Base-by-base conservation (phyloP, 1,140 invertebrate species). In the Acromyrmex echinatior region DNA sequence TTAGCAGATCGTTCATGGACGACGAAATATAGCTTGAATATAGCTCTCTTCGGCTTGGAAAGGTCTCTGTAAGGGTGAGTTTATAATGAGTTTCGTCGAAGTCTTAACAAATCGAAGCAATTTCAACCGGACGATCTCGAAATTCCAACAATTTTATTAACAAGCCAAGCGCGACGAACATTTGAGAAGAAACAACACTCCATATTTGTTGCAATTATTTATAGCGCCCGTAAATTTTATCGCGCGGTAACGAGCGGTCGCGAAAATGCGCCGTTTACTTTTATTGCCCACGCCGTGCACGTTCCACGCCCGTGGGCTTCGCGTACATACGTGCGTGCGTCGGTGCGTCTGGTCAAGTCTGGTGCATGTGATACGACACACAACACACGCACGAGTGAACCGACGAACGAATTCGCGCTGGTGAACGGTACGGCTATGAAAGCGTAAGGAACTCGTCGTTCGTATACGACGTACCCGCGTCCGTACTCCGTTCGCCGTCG, bases 181-280 rank as follows among this genome's bases (percentile, higher is more conserved):
- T 60, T 51, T 51, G 68, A 31, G n/a, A 21, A 58, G 51, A 71
- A 71, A 21, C 39, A 16, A 84, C 9, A 25, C 16, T 25, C 58
- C 28, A 28, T 49, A 63, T 63, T 62, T 51, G 25, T 51, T 49
- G 39, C 39, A 62, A 82, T 76, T 62, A 84, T 84, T 84, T 84
- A 82, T 49, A 28, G 45, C 68, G 18, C 6, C 68, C 56, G 68
- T 74, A 82, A 82, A 82, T 82, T 82, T 82, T 74, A 76, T 76
- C 45, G 80, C 56, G 25, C n/a, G 58, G 28, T 25, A 35, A 68
- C 31, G 62, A 58, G 45, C 66, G 51, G 58, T 71, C 79, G 9
- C 45, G 28, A 60, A 58, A 82, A 82, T 62, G 68, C 53, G 53
- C 25, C 70, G 56, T 84, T 74, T 74, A 84, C 14, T 76, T 84